Evolutionary conservation across 2,888 invertebrate species (phyloP), one percentile per base, ranked within the genome.

Genomic region (Lathronympha strigana): DNA sequence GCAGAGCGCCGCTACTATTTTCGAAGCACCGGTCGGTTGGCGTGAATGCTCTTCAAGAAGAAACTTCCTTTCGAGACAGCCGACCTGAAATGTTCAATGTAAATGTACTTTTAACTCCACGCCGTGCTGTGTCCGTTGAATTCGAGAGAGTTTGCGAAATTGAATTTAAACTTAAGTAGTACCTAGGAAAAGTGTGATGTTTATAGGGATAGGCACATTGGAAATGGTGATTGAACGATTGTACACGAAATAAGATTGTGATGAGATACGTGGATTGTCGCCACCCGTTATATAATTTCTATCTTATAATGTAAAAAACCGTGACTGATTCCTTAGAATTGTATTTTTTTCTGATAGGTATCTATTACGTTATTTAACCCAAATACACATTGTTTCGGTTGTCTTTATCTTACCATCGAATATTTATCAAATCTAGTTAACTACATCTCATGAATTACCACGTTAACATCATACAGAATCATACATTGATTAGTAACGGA

Each of bases 41-140:
- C 38, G 36, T 15, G 53, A 58, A 51, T 60, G 45, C 38, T 60
- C 43, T 43, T 47, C 51, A 38, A 66, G 53, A 66, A 60, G 64
- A 53, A 53, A 66, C 47, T 47, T 60, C 64, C 53, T 53, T 47
- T 38, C 53, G 64, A 60, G 60, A 47, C 60, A 45, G 60, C 28
- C 53, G 60, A 53, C 61, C 61, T 61, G 47, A 66, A 66, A 66
- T 60, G 53, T 66, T 60, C 53, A 66, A 66, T 53, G 60, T 53
- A 60, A 57, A 60, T 66, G 64, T 51, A 58, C 47, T 53, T 66
- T 60, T 47, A 47, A 45, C 51, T 53, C 53, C 51, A 17, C 40
- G 50, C 43, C 64, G 45, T 63, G 50, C 47, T 43, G 47, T 60
- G 60, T 53, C 60, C 60, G 53, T 60, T 53, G 51, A 60, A 51